Evolutionary conservation across 2,888 invertebrate genomes (phyloP), one percentile per base, ranked within the genome.

Genomic region (Apomyelois bistriatella): DNA sequence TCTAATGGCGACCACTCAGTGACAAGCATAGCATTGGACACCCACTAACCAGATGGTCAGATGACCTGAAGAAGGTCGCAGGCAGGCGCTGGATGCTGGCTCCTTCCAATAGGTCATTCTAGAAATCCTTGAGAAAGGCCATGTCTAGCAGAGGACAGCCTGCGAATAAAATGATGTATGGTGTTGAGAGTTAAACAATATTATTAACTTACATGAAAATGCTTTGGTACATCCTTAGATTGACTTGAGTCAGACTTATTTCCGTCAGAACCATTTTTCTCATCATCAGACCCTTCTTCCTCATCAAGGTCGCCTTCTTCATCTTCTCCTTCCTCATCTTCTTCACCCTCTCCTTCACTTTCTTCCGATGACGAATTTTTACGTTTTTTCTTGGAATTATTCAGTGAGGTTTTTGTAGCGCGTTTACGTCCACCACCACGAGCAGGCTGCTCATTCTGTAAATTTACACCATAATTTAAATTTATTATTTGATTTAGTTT

Each of bases 201-300:
- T 22, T 22, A 22, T 5, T 13, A 48, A 65, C 87, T 79, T 71
- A 90, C 91, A 79, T 91, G 91, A 76, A 89, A 91, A 79, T 91
- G 88, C 78, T 91, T 91, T 79, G 91, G 91, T 82, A 91, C 78
- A 76, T 91, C 90, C 75, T 91, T 91, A 61, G 90, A 90, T 67
- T 91, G 90, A 70, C 91, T 91, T 59, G 91, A 91, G 62, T 91
- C 91, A 53, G 90, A 90, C 61, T 91, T 90, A 53, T 91, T 91
- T 43, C 90, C 91, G 65, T 91, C 91, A 35, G 90, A 90, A 42
- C 89, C 91, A 74, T 91, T 90, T 66, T 91, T 90, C 60, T 91
- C 91, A 62, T 91, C 91, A 57, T 91, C 90, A 1, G 88, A 88
- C n/a, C 87, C 91, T 57, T 88, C 90, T 55, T 89, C 90, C 37